Base-by-base conservation (phyloP, 1,140 invertebrate species). In the Caligus rogercresseyi region DNA sequence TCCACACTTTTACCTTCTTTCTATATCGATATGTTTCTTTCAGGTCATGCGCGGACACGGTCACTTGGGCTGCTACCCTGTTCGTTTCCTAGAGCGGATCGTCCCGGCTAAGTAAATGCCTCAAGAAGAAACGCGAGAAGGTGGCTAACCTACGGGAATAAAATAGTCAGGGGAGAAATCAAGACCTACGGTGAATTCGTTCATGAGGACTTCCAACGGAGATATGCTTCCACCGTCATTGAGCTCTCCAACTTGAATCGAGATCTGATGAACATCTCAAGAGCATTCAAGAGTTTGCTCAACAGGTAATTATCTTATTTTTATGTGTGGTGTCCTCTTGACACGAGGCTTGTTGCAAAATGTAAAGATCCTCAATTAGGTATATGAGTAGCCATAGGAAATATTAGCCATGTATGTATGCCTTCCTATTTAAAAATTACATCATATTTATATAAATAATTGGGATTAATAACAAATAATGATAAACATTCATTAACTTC, bases 221-320 rank as follows among this genome's bases (percentile, higher is more conserved):
- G 80, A 70, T 98, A 98, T 75, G 91, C 92, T 11, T 80, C 80
- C 23, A 80, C 86, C 68, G 82, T 97, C 1, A 81, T 96, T 55
- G 88, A 93, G 66, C 78, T 98, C 62, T 92, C 96, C 69, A 84
- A 83, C 67, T 81, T 97, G 72, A 96, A 98, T 73, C 78, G 79
- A 65, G 86, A 91, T 72, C 78, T 97, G 83, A 87, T 72, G 81
- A 85, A 31, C 85, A 86, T 72, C 78, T 95, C 20, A 84, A 85
- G 69, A 82, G 85, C 66, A 83, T 95, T 55, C 89, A 92, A 64
- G 72, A 79, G 67, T 83, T 83, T 66, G 91, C 87, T 71, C 81
- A 85, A 66, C 85, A 92, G 71, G 78, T 80, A 15, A n/a, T 51
- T 51, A 14, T 51, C 13, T n/a, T 14, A 51, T 51, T 51, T n/a